Percentiles rank a stretch among this genome's conserved stretches.
These are phyloP conservation scores for Rhagoletis zephyria DNA, from an alignment of 1,140 invertebrate species.

Conservation along the genomic window DNA sequence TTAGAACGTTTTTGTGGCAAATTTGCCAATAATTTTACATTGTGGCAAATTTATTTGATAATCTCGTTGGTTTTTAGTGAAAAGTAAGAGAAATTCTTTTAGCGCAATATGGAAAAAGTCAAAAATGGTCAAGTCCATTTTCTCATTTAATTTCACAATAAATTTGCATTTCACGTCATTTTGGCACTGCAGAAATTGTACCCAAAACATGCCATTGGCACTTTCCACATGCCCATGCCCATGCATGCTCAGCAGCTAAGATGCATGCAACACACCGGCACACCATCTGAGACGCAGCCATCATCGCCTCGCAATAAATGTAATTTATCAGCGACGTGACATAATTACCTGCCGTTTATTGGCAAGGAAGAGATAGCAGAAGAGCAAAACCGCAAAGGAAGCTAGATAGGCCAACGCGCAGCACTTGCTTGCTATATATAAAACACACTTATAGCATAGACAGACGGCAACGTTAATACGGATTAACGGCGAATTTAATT, in stretches of 20 bases:
- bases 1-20: not conserved
- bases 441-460: not conserved
- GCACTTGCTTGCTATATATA: conserved; percentile 15
- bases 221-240: not conserved
- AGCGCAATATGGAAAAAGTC: too few relatives aligned
- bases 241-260: not conserved
- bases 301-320: conserved; percentile 57
- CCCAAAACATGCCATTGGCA: not conserved
- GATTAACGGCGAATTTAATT: too few relatives aligned
- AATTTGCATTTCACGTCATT: not conserved
- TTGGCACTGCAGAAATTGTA: not conserved
- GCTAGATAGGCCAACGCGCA: conserved; percentile 14
- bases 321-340: conserved; percentile 72
- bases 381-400: not conserved
- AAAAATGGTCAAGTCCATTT: not conserved
- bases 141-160: conserved; percentile 22
- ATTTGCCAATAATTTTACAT: not conserved
- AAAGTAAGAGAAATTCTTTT: not conserved
- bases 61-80: not conserved
- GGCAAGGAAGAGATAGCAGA: conserved; percentile 10
- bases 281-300: not conserved
- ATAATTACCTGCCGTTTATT: conserved; percentile 73
- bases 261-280: not conserved
- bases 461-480: too few relatives aligned
- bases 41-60: not conserved